phyloP scores from a whole-genome alignment of 1,140 invertebrate genomes.

The Contarinia nasturtii region DNA sequence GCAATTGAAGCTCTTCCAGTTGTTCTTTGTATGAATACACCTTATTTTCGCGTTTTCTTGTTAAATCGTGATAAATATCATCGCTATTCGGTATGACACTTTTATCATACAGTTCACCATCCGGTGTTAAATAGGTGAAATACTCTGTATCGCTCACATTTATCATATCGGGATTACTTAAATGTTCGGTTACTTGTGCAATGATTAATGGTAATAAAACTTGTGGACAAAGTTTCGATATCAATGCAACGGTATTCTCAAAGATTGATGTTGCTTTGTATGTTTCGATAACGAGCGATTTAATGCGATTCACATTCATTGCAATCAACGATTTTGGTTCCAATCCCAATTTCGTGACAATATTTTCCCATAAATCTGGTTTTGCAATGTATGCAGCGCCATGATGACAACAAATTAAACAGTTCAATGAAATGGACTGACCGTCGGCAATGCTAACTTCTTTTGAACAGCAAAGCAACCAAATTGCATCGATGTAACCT shows the following conservation, averaged over 20 bases:
- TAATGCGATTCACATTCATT: constrained; percentile 9
- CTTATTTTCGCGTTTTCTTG: constrained; percentile 86
- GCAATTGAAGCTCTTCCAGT: constrained; percentile 78
- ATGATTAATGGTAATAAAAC: constrained; percentile 37
- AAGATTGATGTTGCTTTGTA: constrained; percentile 20
- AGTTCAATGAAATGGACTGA: constrained; percentile 33
- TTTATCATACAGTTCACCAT: constrained; percentile 83
- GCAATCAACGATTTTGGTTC: constrained; percentile 12
- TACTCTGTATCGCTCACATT: constrained; percentile 70
- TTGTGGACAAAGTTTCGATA: constrained; percentile 42
- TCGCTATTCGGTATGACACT: constrained; percentile 58
- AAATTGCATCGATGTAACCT: constrained; percentile 15
- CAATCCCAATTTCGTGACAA: constrained; percentile 11
- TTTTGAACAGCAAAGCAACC: constrained; percentile 13
- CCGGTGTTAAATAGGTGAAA: constrained; percentile 71
- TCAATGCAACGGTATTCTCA: constrained; percentile 41
- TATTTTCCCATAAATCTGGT: constrained; percentile 16
- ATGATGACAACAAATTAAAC: constrained; percentile 46
- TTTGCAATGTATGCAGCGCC: constrained; percentile 33
- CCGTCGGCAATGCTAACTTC: constrained; percentile 28
- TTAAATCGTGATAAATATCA: constrained; percentile 42
- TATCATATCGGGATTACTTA: constrained; percentile 47
- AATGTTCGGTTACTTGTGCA: constrained; percentile 29
- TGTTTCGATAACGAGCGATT: constrained; percentile 11
- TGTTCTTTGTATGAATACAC: constrained; percentile 95